These are phyloP conservation scores for Daboia siamensis DNA, from an alignment of 2,113 vertebrate genomes.

Conservation along the genomic window DNA sequence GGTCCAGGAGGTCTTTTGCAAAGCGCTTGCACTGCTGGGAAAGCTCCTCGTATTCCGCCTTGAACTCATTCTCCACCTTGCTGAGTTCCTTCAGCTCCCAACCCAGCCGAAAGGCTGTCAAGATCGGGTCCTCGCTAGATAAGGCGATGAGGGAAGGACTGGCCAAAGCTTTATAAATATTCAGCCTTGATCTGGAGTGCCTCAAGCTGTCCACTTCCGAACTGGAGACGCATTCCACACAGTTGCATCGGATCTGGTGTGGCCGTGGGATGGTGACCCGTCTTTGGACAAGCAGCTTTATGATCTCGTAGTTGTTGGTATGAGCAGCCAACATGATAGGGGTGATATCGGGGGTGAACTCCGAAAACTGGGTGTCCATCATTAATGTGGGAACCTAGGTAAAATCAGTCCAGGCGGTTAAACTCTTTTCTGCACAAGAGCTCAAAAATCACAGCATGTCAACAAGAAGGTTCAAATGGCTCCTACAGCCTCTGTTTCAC, in stretches of 20 bases:
- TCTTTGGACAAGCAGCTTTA: conserved; percentile 93
- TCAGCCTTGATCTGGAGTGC: conserved; percentile 91
- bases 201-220: conserved; percentile 95
- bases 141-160: conserved; percentile 94
- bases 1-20: conserved; percentile 96
- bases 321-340: conserved; percentile 98
- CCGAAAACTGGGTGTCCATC: conserved; percentile 97
- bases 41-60: conserved; percentile 96
- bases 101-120: conserved; percentile 92
- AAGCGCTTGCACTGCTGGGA: conserved; percentile 97
- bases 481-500: neutral
- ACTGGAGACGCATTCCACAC: conserved; percentile 95
- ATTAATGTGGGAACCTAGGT: conserved; percentile 86
- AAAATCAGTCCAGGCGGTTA: conserved; percentile 3
- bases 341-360: conserved; percentile 96
- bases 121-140: conserved; percentile 86
- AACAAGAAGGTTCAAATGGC: neutral
- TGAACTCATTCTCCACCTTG: conserved; percentile 98
- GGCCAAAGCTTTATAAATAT: conserved; percentile 95
- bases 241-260: conserved; percentile 95
- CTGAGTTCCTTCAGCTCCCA: conserved; percentile 98
- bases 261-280: conserved; percentile 92
- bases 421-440: no score
- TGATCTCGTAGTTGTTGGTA: conserved; percentile 99
- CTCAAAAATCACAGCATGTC: neutral